Conservation (phyloP, 2,797 vertebrate genomes). For the Sebastes steindachneri region DNA sequence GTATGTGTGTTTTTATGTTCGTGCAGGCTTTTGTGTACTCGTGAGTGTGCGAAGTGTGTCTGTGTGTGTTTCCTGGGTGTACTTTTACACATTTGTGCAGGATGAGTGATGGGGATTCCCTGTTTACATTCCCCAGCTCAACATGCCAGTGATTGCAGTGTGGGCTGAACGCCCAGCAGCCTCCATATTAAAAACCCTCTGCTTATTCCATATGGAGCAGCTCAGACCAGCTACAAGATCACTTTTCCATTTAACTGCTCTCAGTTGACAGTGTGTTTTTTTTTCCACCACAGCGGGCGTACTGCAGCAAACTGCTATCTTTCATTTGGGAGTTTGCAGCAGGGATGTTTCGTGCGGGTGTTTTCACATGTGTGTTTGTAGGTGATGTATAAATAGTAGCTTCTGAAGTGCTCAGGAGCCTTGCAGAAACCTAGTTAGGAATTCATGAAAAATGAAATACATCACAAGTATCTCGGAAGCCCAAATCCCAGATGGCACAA, state of each 20-base stretch:
- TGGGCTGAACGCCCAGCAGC: conserved; percentile 48
- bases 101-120: conserved; percentile 80
- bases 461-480: conserved; percentile 68
- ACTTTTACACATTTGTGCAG: conserved; percentile 49
- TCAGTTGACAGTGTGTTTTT: neutral
- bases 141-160: conserved; percentile 56
- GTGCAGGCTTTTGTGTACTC: neutral
- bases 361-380: neutral
- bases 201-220: conserved; percentile 32
- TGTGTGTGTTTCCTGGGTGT: conserved; percentile 36
- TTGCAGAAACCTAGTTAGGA: conserved; percentile 60
- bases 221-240: conserved; percentile 30
- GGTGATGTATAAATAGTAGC: conserved; percentile 29
- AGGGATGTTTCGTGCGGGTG: neutral
- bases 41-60: conserved; percentile 9
- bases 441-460: conserved; percentile 76
- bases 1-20: neutral
- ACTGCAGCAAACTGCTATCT: conserved; percentile 17
- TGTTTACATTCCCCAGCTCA: conserved; percentile 74
- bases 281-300: neutral
- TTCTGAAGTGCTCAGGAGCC: conserved; percentile 40
- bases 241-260: conserved; percentile 14
- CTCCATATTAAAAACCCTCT: conserved; percentile 46
- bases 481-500: conserved; percentile 68
- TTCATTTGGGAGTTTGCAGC: conserved; percentile 33